Base-by-base conservation (phyloP, 2,113 vertebrate genomes). In the Talpa occidentalis region DNA sequence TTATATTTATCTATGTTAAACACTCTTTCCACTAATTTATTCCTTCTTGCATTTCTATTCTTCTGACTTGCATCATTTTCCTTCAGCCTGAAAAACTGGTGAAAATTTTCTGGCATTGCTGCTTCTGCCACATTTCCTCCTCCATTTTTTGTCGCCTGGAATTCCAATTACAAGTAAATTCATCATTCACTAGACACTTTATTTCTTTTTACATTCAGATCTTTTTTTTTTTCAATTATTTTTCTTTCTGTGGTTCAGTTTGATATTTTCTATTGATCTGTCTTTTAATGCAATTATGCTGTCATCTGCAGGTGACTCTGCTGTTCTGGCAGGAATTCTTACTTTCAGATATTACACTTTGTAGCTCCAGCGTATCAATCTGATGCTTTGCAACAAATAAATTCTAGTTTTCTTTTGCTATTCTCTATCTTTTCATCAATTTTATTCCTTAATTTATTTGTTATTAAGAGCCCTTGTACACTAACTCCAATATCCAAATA, bases 311-410 rank as follows among this genome's bases (percentile, higher is more conserved):
- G 24, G 6, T 85, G 44, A 85, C 8, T 49, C 10, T 72, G 5
- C 24, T 42, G 6, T 44, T 79, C 70, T 62, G 85, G 74, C 79
- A 70, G 70, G 30, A 79, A n/a, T 60, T 92, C 16, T 93, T 90
- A 78, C 73, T 88, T 85, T 73, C 37, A 70, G 17, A 59, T n/a
- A 56, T 66, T 64, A 60, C 19, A 60, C 60, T 82, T 91, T 85
- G 32, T 49, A 60, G 7, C 49, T 80, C 40, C 62, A 76, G n/a
- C 70, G 17, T 37, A 14, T 47, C 21, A 84, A 30, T 67, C 24
- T 67, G 64, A 54, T 56, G 69, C 32, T 94, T 84, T 84, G 76
- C 59, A 73, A 84, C 32, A 66, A 66, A 32, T 73, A 70, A 81
- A 64, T 82, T 26, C n/a, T 12, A 87, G 16, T 80, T 66, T 93